phyloP scores from a whole-genome alignment of 2,113 vertebrate species.

The Tyrannus savana region DNA sequence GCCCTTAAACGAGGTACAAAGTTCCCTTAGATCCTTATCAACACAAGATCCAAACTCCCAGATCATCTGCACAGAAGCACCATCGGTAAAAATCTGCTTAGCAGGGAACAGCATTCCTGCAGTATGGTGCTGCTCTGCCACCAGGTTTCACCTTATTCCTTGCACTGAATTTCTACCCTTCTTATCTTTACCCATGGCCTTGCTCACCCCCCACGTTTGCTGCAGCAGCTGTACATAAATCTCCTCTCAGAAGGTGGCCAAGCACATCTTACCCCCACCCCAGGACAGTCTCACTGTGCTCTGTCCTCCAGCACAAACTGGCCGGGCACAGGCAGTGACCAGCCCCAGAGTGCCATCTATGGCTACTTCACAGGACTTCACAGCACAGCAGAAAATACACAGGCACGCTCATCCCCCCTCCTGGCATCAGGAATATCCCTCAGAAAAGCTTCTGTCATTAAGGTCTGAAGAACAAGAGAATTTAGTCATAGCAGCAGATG shows the following conservation, averaged over 20 bases:
- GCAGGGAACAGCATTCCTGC: neutral
- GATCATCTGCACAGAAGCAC: neutral
- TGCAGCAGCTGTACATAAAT: neutral
- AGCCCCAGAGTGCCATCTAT: neutral
- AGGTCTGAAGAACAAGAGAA: neutral
- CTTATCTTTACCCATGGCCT: neutral
- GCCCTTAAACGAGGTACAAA: neutral
- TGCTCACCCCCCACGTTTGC: fast-evolving
- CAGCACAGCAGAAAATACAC: neutral
- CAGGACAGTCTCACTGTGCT: neutral
- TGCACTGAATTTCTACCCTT: neutral
- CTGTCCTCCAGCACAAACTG: fast-evolving
- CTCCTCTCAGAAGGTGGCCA: neutral
- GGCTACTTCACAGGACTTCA: neutral
- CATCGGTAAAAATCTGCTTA: neutral
- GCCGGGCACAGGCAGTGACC: neutral
- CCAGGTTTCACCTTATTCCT: neutral
- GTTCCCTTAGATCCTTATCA: neutral
- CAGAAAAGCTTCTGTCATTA: neutral
- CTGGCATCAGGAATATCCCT: neutral
- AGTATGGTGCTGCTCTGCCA: neutral
- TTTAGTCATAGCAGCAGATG: neutral
- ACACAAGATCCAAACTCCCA: neutral
- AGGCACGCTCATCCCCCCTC: fast-evolving
- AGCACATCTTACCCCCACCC: neutral